phyloP scores from a whole-genome alignment of 2,113 vertebrate genomes.

The Catharus fuscescens region DNA sequence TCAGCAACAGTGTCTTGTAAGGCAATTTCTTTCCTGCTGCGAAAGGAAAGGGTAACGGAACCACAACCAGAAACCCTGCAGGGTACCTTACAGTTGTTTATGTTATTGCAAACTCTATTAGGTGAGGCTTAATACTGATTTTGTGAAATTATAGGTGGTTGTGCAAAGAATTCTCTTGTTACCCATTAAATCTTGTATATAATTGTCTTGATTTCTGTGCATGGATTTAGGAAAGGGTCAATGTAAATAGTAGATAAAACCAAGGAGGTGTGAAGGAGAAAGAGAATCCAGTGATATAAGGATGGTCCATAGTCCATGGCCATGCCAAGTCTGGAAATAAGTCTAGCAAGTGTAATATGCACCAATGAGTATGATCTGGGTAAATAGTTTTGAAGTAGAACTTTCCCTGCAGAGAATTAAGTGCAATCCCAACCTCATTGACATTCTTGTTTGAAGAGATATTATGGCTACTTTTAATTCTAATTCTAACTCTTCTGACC shows the following conservation, averaged over 20 bases:
- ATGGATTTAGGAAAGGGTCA: not conserved
- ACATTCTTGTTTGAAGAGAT: not conserved
- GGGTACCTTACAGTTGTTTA: not conserved
- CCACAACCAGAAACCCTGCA: not conserved
- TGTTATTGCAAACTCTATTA: not conserved
- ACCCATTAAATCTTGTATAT: not conserved
- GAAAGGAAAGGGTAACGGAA: not conserved
- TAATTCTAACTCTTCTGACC: not conserved
- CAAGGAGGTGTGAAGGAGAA: not conserved
- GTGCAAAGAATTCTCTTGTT: not conserved
- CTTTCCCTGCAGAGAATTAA: not conserved
- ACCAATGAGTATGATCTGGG: not conserved
- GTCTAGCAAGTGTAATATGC: not conserved
- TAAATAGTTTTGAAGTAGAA: not conserved
- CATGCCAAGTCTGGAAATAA: not conserved
- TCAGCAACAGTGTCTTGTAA: not conserved
- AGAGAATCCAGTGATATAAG: not conserved
- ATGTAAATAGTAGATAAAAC: not conserved
- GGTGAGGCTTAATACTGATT: not conserved
- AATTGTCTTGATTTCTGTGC: not conserved
- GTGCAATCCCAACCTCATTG: not conserved
- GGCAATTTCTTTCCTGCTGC: not conserved
- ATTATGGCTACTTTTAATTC: not conserved
- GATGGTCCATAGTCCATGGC: not conserved
- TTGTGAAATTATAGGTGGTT: not conserved